Percentiles rank a stretch among this genome's conserved stretches.
Conservation (phyloP, 1,140 invertebrate genomes). For the Hycleus cichorii region DNA sequence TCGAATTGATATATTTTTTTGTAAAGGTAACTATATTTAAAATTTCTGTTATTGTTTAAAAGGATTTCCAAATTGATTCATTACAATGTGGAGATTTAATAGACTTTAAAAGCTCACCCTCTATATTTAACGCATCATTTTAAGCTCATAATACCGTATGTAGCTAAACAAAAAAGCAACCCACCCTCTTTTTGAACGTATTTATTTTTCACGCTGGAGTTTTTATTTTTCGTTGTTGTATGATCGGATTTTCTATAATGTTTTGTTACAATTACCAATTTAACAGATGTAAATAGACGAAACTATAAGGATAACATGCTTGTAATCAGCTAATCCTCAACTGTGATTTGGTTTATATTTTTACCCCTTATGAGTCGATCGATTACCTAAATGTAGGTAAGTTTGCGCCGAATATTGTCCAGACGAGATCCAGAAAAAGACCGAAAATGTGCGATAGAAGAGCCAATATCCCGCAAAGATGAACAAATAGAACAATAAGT, state of each 20-base stretch:
- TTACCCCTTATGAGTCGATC: no score
- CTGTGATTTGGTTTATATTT: no score
- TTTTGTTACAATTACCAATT: conserved; percentile 18
- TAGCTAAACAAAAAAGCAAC: conserved; percentile 5
- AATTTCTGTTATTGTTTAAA: no score
- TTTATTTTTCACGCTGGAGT: not conserved
- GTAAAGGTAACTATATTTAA: no score
- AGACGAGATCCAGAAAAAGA: no score
- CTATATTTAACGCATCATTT: conserved; percentile 11
- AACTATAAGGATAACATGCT: no score
- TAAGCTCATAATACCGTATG: conserved; percentile 14
- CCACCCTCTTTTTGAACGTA: conserved; percentile 2
- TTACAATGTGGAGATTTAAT: not conserved
- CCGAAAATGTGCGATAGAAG: no score
- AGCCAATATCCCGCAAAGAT: conserved; percentile 18
- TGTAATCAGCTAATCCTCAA: no score
- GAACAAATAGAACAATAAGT: conserved; percentile 23
- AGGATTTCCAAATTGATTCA: conserved; percentile 1
- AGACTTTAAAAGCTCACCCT: conserved; percentile 7
- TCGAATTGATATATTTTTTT: no score
- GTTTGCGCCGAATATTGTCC: no score
- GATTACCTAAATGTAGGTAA: no score
- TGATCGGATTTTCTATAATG: conserved; percentile 11
- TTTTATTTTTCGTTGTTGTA: no score
- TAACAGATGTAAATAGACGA: conserved; percentile 15